Percentiles rank a stretch among this genome's conserved stretches.
phyloP scores from a whole-genome alignment of 2,113 vertebrate species.

The Sander lucioperca region DNA sequence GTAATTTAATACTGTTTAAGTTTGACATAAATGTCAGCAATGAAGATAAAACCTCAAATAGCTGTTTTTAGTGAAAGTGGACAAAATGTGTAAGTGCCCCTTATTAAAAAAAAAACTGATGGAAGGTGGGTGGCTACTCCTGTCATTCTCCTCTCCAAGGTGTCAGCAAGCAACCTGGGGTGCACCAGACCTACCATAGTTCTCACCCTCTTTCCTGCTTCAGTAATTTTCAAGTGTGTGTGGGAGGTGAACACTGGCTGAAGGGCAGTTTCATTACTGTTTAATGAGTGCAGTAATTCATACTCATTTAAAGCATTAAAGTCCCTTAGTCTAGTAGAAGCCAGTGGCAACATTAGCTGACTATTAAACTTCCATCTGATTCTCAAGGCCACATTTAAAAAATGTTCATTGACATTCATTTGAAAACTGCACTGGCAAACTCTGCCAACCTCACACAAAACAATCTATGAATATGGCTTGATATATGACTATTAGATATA shows the following conservation, averaged over 20 bases:
- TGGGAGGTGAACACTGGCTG: conserved; percentile 33
- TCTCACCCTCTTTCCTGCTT: conserved; percentile 17
- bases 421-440: conserved; percentile 13
- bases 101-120: neutral
- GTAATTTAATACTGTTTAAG: neutral
- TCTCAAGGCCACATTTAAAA: conserved; percentile 37
- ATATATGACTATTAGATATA: neutral
- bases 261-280: conserved; percentile 62
- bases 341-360: conserved; percentile 39
- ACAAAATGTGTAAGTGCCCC: neutral
- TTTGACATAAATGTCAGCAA: too few relatives aligned
- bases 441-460: conserved; percentile 16
- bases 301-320: conserved; percentile 40
- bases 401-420: conserved; percentile 36
- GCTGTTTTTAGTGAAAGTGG: too few relatives aligned
- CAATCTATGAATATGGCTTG: conserved; percentile 2
- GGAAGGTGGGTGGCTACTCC: neutral
- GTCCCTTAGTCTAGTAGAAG: conserved; percentile 5
- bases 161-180: neutral
- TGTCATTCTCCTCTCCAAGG: neutral
- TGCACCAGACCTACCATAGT: neutral
- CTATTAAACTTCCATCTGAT: conserved; percentile 48
- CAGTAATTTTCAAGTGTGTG: conserved; percentile 38
- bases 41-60: too few relatives aligned
- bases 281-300: conserved; percentile 58